A percentile compares a stretch with the other conserved stretches of the same genome.
phyloP scores from a whole-genome alignment of 2,113 vertebrate genomes.

The Leptobrachium ailaonicum region DNA sequence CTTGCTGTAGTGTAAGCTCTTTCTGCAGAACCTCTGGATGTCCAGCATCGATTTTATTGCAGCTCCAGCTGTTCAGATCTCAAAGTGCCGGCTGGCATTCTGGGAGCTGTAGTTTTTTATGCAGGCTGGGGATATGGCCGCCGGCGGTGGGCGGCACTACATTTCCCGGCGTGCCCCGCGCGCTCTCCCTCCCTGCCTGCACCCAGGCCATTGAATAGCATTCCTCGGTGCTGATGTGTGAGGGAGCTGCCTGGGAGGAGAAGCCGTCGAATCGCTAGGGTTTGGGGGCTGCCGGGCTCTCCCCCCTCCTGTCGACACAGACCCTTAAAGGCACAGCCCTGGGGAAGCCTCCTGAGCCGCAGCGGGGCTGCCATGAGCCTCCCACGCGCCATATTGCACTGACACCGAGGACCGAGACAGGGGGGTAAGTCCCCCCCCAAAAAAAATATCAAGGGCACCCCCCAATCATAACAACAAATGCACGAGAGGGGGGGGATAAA shows the following conservation, averaged over 20 bases:
- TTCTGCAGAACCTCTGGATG: too few relatives aligned
- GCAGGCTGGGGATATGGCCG: not conserved
- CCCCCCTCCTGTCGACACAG: conserved; percentile 48
- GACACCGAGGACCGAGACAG: not conserved
- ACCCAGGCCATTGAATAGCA: conserved; percentile 29
- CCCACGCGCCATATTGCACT: conserved; percentile 47
- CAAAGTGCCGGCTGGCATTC: not conserved
- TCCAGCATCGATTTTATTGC: not conserved
- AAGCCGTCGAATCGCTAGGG: conserved; percentile 7
- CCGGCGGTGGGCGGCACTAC: conserved; percentile 40
- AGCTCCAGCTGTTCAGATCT: not conserved
- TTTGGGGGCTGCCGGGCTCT: not conserved
- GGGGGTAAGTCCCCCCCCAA: conserved; percentile 31
- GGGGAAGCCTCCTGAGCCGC: conserved; percentile 2
- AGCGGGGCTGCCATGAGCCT: conserved; percentile 9
- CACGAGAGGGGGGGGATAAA: too few relatives aligned
- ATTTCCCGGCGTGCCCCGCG: conserved; percentile 52
- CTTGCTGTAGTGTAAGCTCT: too few relatives aligned
- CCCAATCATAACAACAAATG: too few relatives aligned
- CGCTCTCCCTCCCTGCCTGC: conserved; percentile 16
- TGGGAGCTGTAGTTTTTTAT: conserved; percentile 14
- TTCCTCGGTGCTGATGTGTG: conserved; percentile 46
- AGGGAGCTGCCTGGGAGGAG: conserved; percentile 36
- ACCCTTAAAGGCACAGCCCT: conserved; percentile 48
- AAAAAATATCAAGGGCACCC: not conserved